Evolutionary conservation across 2,888 invertebrate species (phyloP).

Genomic region (Latrodectus elegans): DNA sequence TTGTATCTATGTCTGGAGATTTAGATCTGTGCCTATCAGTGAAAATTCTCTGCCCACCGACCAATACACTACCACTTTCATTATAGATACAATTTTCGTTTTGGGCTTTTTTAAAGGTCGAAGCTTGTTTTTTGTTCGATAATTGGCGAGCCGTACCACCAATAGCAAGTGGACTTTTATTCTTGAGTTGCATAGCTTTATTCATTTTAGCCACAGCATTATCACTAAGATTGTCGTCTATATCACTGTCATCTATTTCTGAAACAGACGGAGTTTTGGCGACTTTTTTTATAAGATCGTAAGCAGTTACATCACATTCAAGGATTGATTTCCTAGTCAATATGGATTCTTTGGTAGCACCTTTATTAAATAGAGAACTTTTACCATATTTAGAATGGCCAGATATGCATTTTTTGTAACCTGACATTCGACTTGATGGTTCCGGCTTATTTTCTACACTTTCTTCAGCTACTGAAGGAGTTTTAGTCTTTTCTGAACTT

Average conservation of each 20-base stretch:
- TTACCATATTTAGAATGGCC: slow-evolving; percentile 36
- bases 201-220: slow-evolving; percentile 57
- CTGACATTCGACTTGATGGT: slow-evolving; percentile 52
- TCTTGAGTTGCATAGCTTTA: slow-evolving; percentile 32
- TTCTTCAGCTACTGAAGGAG: slow-evolving; percentile 32
- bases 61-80: slow-evolving; percentile 57
- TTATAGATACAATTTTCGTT: slow-evolving; percentile 60
- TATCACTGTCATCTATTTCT: slow-evolving; percentile 66
- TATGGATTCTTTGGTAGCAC: slow-evolving; percentile 37
- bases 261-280: slow-evolving; percentile 49
- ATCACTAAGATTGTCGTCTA: slow-evolving; percentile 67
- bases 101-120: slow-evolving; percentile 48
- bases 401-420: slow-evolving; percentile 55
- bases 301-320: slow-evolving; percentile 71
- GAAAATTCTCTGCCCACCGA: slow-evolving; percentile 63
- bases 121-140: slow-evolving; percentile 31
- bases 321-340: slow-evolving; percentile 70
- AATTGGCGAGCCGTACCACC: slow-evolving; percentile 26
- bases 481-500: slow-evolving; percentile 43
- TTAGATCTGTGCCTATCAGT: slow-evolving; percentile 50
- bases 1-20: slow-evolving; percentile 31
- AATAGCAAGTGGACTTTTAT: slow-evolving; percentile 26
- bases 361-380: slow-evolving; percentile 20
- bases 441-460: slow-evolving; percentile 45
- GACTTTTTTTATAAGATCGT: slow-evolving; percentile 66